These are phyloP conservation scores for Gracilinanus agilis DNA, from an alignment of 2,113 vertebrate species.

Conservation along the genomic window DNA sequence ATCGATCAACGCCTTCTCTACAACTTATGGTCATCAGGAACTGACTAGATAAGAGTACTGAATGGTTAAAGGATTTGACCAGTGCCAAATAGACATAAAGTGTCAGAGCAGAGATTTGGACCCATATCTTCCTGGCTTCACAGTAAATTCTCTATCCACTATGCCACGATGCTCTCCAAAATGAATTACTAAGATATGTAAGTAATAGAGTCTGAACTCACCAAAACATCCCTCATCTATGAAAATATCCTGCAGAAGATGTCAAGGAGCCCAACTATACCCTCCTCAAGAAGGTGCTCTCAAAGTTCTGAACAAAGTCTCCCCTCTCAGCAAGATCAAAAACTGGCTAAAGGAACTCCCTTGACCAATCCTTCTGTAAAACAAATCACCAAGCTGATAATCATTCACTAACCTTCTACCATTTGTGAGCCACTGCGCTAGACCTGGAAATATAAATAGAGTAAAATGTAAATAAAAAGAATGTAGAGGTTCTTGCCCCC, in stretches of 20 bases:
- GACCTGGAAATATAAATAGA: not conserved
- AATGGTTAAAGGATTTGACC: not conserved
- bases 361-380: not conserved
- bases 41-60: not conserved
- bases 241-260: not conserved
- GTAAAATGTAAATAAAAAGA: not conserved
- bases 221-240: not conserved
- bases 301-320: not conserved
- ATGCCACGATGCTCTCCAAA: not conserved
- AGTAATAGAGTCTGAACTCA: not conserved
- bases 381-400: not conserved
- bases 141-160: not conserved
- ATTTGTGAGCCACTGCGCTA: not conserved
- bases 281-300: not conserved
- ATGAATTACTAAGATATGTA: not conserved
- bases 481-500: not conserved
- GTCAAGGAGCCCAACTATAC: not conserved
- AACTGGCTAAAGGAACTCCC: not conserved
- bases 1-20: not conserved
- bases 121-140: not conserved
- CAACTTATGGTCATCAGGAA: not conserved
- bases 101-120: not conserved
- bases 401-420: not conserved
- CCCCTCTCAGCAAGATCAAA: not conserved
- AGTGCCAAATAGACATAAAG: not conserved